Evolutionary conservation across 1,140 invertebrate genomes (phyloP), one percentile per base, ranked within the genome.

Genomic region (Heterodera schachtii): DNA sequence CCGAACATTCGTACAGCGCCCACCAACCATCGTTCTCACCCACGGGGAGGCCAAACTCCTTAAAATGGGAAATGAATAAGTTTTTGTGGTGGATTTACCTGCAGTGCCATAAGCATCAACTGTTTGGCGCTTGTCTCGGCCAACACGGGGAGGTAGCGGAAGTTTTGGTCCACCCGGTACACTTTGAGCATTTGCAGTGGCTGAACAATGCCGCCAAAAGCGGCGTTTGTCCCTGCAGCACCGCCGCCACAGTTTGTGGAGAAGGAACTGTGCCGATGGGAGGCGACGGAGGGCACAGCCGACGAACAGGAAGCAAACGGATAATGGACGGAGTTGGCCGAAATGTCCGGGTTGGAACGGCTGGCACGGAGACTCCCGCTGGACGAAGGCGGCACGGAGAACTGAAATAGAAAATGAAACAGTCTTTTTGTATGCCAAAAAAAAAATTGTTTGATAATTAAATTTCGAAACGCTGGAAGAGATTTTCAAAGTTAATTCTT

Each of bases 41-140:
- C 66, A 60, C 8, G 46, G 43, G 67, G 77, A 87, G 52, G 49
- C 84, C 83, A 69, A 87, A 87, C 69, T 87, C 84, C 83, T 84
- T 7, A 60, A 84, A 86, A 19, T 46, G 60, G 47, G 11, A 43
- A 49, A 16, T 41, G 4, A 76, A 13, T 21, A 3, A 75, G 16
- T 44, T 31, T 60, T 21, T 13, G 16, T 44, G 47, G 3, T 8
- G 21, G 19, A 19, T n/a, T 11, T 90, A 98, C 96, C 90, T 96
- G 95, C 52, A 99, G 92, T 1, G 96, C 94, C 80, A 98, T 91
- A 95, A 98, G 98, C 0, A 98, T 96, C 73, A 98, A 96, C 92
- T 98, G 96, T 88, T 96, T 94, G 0, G 97, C 96, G 44, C 96
- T 98, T 3, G 97, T 99, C 91, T 99, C 97, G 90, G 98, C 98